Conservation (phyloP, 2,113 vertebrate species). For the Catharus bicknelli region DNA sequence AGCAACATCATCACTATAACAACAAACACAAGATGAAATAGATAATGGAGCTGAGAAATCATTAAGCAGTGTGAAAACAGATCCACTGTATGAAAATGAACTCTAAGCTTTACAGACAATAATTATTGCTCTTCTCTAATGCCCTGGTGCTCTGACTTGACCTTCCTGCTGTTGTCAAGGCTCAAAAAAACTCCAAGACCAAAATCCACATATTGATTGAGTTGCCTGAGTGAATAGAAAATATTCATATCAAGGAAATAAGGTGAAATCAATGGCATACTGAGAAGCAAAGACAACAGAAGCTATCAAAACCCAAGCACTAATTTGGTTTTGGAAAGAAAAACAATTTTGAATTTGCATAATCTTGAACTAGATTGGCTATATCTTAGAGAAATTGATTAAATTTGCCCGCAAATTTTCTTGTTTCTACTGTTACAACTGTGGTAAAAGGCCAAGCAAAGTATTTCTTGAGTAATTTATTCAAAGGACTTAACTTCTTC, state of each 20-base stretch:
- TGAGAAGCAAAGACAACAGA: slow-evolving; percentile 31
- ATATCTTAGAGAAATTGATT: slow-evolving; percentile 1
- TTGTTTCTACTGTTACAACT: neutral
- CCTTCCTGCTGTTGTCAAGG: neutral
- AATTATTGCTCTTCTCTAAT: neutral
- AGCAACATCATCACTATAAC: neutral
- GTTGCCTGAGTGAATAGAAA: neutral
- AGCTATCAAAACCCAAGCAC: slow-evolving; percentile 5
- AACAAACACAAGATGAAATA: slow-evolving; percentile 6
- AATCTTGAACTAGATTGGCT: neutral
- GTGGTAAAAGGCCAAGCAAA: neutral
- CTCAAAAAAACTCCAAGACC: neutral
- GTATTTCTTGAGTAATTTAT: neutral
- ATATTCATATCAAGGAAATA: neutral
- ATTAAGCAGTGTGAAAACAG: slow-evolving; percentile 33
- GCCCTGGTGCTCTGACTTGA: neutral
- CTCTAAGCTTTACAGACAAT: neutral
- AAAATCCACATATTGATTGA: slow-evolving; percentile 27
- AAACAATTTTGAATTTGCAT: slow-evolving; percentile 52
- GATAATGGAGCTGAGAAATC: slow-evolving; percentile 33
- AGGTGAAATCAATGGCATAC: neutral
- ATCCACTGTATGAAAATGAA: slow-evolving; percentile 2
- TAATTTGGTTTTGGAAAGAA: slow-evolving; percentile 41
- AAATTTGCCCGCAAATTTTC: neutral
- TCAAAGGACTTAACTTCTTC: neutral